phyloP scores from a whole-genome alignment of 2,888 invertebrate genomes.

The Scaptomyza parva region DNA sequence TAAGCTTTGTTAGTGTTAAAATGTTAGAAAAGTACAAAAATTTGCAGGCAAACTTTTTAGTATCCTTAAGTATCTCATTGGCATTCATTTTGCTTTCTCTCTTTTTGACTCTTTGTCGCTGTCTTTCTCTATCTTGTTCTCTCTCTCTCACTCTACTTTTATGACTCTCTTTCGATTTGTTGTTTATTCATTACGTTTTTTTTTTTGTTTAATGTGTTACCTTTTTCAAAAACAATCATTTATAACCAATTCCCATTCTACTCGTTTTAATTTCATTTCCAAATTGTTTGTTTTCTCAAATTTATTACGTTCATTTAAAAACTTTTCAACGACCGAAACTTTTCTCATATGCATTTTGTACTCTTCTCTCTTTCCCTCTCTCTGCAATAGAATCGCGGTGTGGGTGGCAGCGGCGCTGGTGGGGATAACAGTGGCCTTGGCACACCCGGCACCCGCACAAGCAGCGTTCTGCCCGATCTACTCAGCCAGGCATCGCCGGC shows the following conservation, averaged over 20 bases:
- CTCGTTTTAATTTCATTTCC: constrained; percentile 54
- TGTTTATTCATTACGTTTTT: constrained; percentile 53
- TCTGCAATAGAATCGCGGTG: constrained; percentile 56
- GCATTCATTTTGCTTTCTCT: constrained; percentile 68
- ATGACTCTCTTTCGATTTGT: constrained; percentile 45
- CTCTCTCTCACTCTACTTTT: constrained; percentile 12
- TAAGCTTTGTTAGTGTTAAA: constrained; percentile 42
- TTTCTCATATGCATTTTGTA: constrained; percentile 17
- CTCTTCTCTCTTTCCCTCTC: constrained; percentile 8
- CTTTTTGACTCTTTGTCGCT: constrained; percentile 9
- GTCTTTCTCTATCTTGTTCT: constrained; percentile 9
- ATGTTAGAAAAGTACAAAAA: constrained; percentile 11
- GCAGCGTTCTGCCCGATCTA: constrained; percentile 97
- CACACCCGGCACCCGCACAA: constrained; percentile 91
- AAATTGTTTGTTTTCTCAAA: constrained; percentile 42
- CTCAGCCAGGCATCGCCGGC: constrained; percentile 95
- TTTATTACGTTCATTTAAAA: constrained; percentile 44
- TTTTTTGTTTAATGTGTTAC: no score
- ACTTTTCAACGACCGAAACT: constrained; percentile 40
- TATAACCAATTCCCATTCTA: constrained; percentile 56
- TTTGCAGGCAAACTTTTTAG: constrained; percentile 31
- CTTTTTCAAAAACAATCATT: constrained; percentile 41
- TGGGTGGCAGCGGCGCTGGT: constrained; percentile 49
- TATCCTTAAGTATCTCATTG: constrained; percentile 75
- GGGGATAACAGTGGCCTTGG: constrained; percentile 86